Evolutionary conservation across 2,113 vertebrate genomes (phyloP), one percentile per base, ranked within the genome.

Genomic region (Accipiter virgatus): DNA sequence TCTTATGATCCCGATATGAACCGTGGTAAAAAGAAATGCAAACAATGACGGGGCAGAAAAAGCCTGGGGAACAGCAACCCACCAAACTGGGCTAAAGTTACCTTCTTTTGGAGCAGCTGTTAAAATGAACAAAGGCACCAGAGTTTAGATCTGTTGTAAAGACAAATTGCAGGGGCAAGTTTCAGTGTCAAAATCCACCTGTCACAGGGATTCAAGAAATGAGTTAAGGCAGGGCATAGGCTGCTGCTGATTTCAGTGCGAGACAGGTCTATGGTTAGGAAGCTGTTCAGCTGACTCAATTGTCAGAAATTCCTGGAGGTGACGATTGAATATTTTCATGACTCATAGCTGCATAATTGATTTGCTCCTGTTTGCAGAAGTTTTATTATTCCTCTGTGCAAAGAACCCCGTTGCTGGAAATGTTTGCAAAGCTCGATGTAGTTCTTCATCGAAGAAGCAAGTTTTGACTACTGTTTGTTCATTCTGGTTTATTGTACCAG

Each of bases 241-340:
- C 21, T 81, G 86, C 26, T 80, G 72, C n/a, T 78, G 86, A 8
- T 83, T 58, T 53, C 74, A 38, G 43, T 19, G 73, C 66, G 25
- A 22, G 77, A 3, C 42, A 50, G 31, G 62, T 61, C 50, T 59
- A 0, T 27, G 70, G 43, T 5, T 58, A 77, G 42, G 47, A 81
- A 66, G 71, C 31, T 10, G 45, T 29, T 89, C 65, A 32, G 56
- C 10, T 94, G 66, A 72, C 27, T 93, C 88, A 86, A 7, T 36
- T 50, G 42, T 42, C 78, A 94, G 82, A 62, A 86, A 88, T 55
- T 94, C 52, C 79, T 92, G 82, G 55, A 86, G 81, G 87, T 90
- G 93, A 58, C 38, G 16, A 63, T 66, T 23, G 5, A 62, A 18
- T 65, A 9, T 90, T 88, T 90, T 55, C 27, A 4, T 96, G 95